phyloP scores from a whole-genome alignment of 2,797 vertebrate genomes.

The Cossypha niveicapilla region DNA sequence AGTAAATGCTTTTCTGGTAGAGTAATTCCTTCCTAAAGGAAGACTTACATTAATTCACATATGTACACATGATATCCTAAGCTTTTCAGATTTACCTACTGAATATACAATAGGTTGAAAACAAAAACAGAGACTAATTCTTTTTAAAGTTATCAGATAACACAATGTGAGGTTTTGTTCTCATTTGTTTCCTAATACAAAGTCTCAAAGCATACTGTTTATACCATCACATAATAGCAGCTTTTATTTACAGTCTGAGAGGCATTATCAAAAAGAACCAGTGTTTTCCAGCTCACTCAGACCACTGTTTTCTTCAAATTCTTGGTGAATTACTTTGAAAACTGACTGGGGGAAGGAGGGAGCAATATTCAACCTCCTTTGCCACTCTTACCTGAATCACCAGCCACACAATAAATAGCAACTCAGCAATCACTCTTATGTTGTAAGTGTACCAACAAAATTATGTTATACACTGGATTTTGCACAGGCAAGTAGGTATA shows the following conservation, averaged over 20 bases:
- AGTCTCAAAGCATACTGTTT: conserved; percentile 39
- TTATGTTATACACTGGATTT: neutral
- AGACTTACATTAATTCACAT: neutral
- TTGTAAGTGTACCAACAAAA: neutral
- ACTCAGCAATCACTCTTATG: neutral
- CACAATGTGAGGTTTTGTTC: conserved; percentile 26
- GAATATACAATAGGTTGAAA: conserved; percentile 27
- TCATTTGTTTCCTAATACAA: conserved; percentile 21
- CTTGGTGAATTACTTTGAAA: neutral
- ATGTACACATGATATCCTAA: neutral
- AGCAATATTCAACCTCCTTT: neutral
- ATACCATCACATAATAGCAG: conserved; percentile 3
- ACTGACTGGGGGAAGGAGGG: neutral
- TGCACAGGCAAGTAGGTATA: neutral
- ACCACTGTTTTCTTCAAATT: neutral
- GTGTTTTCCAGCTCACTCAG: neutral
- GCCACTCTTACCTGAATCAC: neutral
- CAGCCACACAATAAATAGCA: neutral
- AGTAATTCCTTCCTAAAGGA: conserved; percentile 8
- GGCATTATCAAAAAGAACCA: conserved; percentile 21
- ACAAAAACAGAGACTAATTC: neutral
- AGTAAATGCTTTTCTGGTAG: neutral
- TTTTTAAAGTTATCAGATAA: conserved; percentile 28
- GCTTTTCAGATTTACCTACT: conserved; percentile 6
- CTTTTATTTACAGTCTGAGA: conserved; percentile 33